phyloP scores from a whole-genome alignment of 2,797 vertebrate genomes.

The Pagetopsis macropterus region DNA sequence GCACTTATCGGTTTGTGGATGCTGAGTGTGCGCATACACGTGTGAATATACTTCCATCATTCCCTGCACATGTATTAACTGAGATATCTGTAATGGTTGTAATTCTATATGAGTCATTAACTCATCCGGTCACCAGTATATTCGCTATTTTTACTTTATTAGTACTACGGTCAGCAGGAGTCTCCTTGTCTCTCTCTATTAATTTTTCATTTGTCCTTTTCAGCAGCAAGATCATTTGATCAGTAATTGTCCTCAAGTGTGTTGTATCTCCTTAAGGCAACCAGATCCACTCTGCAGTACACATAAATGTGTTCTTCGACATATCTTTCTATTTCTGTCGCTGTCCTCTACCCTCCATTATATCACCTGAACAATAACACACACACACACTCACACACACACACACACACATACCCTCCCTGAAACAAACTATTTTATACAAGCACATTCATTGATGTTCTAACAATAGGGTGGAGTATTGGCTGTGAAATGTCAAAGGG shows the following conservation, averaged over 20 bases:
- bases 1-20: conserved; percentile 29
- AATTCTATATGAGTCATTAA: conserved; percentile 47
- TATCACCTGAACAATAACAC: neutral
- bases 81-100: conserved; percentile 33
- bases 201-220: conserved; percentile 58
- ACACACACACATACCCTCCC: conserved; percentile 2
- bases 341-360: conserved; percentile 23
- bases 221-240: conserved; percentile 51
- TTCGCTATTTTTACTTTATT: conserved; percentile 32
- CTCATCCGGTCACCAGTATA: conserved; percentile 16
- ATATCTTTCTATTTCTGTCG: conserved; percentile 43
- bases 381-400: neutral
- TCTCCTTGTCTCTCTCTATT: conserved; percentile 35
- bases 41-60: conserved; percentile 16
- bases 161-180: conserved; percentile 1
- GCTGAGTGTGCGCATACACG: neutral
- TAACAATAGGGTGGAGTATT: conserved; percentile 9
- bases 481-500: conserved; percentile 13
- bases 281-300: conserved; percentile 31
- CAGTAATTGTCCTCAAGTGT: conserved; percentile 46
- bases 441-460: conserved; percentile 8
- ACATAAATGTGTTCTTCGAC: conserved; percentile 61
- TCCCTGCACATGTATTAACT: conserved; percentile 3
- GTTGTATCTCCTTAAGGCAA: conserved; percentile 40
- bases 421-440: conserved; percentile 19